Base-by-base conservation (phyloP, 2,797 vertebrate species). In the Cuniculus paca region DNA sequence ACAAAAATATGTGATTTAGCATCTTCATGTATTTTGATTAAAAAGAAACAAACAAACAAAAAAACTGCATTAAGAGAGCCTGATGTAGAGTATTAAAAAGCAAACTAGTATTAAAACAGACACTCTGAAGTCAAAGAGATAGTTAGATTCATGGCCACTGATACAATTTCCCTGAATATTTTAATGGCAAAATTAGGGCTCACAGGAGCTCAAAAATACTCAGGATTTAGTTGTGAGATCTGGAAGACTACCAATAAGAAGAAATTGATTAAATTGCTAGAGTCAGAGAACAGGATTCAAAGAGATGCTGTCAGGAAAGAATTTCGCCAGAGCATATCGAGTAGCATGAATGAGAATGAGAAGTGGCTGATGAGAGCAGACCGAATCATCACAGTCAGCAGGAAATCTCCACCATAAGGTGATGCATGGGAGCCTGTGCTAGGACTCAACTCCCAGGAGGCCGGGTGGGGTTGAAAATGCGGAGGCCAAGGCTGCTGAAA, bases 101-200 rank as follows among this genome's bases (percentile, higher is more conserved):
- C 92, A 89, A 95, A 42, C 28, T 34, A 28, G 20, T 22, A 42
- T 72, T 75, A 74, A 90, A 17, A 63, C 56, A 95, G 82, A 94
- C 14, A 79, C 45, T 45, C 20, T 45, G 36, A 92, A 94, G 61
- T 63, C 85, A 83, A 83, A 92, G 26, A n/a, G 31, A 93, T 84
- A 65, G 58, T 70, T 60, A 83, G 56, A 90, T 88, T 94, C 54
- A 39, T 13, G 61, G 54, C 50, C 70, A 83, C 0, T 65, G 65
- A 88, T 79, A 60, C 0, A 26, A 56, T 22, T 90, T 85, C 60
- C 91, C 12, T 16, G 63, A 79, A 86, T 88, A 87, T 14, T 42
- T 74, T 77, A 94, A 81, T 36, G 79, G 90, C 63, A 91, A 94
- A 95, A 97, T 85, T 72, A n/a, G 54, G 80, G 42, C 26, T 94